Evolutionary conservation across 2,797 vertebrate species (phyloP), one percentile per base, ranked within the genome.

Genomic region (Hyperoplus immaculatus): DNA sequence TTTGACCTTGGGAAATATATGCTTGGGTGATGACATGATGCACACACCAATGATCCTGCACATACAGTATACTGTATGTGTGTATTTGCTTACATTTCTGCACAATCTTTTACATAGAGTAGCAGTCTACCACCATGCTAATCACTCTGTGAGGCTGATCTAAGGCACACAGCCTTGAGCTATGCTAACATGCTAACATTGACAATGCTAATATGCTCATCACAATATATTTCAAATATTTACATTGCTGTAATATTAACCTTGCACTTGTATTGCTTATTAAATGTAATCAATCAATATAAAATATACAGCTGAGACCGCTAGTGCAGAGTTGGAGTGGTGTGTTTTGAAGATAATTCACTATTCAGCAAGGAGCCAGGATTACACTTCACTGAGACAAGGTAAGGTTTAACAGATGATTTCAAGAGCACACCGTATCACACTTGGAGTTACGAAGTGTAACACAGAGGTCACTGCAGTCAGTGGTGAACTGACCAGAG

Each of bases 381-480:
- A 9, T 42, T 18, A 65, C 47, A 8, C 9, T 58, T 56, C 46
- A n/a, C 11, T 51, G 5, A 61, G 55, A 57, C 64, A 72, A 81
- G 65, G 68, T 84, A 61, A 68, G 42, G 50, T 42, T 62, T 21
- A 76, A 51, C 76, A 71, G 61, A 77, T 71, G 64, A 69, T 66
- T 18, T 16, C 3, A 1, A 57, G 43, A 69, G 49, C 14, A 61
- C 47, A 43, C n/a, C 2, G 43, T 38, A n/a, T 77, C 71, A 81
- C 65, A 43, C 56, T 41, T 41, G 11, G 60, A 72, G 57, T n/a
- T 64, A 8, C 11, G 54, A 72, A 10, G 70, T 74, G 72, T n/a
- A 57, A 57, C 29, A 73, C 66, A 50, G 57, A 64, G 57, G 60
- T 74, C 71, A 46, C 12, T 41, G 42, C 36, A 36, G 9, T 72